Conservation (phyloP, 2,888 invertebrate species). For the Agapostemon virescens region DNA sequence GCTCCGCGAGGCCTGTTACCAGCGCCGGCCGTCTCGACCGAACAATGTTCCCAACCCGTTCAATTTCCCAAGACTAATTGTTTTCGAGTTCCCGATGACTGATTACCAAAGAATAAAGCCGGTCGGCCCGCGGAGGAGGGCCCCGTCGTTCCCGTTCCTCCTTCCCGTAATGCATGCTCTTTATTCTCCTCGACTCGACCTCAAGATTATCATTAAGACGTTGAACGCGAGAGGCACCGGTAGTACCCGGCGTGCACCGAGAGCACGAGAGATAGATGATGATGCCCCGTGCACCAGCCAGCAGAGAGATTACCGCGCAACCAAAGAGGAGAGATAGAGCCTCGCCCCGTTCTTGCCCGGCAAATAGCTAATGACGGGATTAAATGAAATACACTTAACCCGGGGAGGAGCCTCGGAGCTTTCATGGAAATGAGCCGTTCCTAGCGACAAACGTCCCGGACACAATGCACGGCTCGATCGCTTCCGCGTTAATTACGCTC, state of each 20-base stretch:
- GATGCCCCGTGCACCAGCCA: constrained; percentile 12
- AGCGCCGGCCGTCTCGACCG: constrained; percentile 3
- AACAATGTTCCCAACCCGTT: constrained; percentile 30
- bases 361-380: constrained; percentile 57
- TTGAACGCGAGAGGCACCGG: constrained; percentile 32
- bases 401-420: constrained; percentile 15
- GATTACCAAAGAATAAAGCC: constrained; percentile 5
- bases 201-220: constrained; percentile 58
- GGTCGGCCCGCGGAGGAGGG: constrained; percentile 2
- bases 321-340: constrained; percentile 7
- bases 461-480: constrained; percentile 22
- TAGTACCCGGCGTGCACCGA: constrained; percentile 22
- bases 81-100: constrained; percentile 22
- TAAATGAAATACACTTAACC: constrained; percentile 56
- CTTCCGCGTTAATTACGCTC: constrained; percentile 23
- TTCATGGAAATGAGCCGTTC: constrained; percentile 10
- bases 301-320: constrained; percentile 10
- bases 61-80: constrained; percentile 39
- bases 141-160: neutral
- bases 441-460: neutral
- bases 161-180: constrained; percentile 40
- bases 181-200: constrained; percentile 42
- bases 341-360: constrained; percentile 36
- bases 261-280: constrained; percentile 47
- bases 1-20: neutral